Percentiles rank a stretch among this genome's conserved stretches.
Conservation (phyloP, 1,140 invertebrate genomes). For the Ooceraea biroi region DNA sequence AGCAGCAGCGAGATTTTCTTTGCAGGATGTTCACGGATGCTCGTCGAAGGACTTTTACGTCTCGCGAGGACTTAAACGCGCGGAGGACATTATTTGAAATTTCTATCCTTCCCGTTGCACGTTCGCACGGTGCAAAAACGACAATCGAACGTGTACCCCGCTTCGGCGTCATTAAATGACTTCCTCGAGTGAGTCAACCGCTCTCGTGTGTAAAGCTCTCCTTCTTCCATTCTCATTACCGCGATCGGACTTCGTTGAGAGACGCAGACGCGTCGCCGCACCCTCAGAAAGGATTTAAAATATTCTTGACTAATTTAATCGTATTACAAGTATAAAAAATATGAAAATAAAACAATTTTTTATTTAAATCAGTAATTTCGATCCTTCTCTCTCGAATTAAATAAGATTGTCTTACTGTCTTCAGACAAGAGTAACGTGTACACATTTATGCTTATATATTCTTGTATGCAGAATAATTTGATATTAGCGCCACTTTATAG, state of each 20-base stretch:
- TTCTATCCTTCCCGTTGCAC: neutral
- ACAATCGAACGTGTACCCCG: neutral
- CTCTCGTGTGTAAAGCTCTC: neutral
- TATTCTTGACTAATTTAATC: too few relatives aligned
- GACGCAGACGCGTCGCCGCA: neutral
- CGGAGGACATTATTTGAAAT: constrained; percentile 5
- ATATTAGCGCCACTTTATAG: too few relatives aligned
- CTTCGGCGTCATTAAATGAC: constrained; percentile 10
- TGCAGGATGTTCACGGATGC: neutral
- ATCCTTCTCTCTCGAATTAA: too few relatives aligned
- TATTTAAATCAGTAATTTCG: too few relatives aligned
- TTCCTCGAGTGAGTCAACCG: constrained; percentile 45
- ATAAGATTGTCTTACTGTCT: too few relatives aligned
- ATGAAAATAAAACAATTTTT: too few relatives aligned
- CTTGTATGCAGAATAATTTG: too few relatives aligned
- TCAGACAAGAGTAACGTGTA: too few relatives aligned
- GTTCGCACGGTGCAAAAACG: neutral
- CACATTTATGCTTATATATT: too few relatives aligned
- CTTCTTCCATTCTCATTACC: constrained; percentile 27
- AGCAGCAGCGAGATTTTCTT: neutral
- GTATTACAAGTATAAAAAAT: too few relatives aligned
- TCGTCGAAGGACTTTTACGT: neutral
- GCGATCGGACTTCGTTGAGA: constrained; percentile 15
- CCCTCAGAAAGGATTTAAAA: too few relatives aligned
- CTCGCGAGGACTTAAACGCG: neutral